Evolutionary conservation across 1,140 invertebrate genomes (phyloP).

Genomic region (Orius laevigatus): DNA sequence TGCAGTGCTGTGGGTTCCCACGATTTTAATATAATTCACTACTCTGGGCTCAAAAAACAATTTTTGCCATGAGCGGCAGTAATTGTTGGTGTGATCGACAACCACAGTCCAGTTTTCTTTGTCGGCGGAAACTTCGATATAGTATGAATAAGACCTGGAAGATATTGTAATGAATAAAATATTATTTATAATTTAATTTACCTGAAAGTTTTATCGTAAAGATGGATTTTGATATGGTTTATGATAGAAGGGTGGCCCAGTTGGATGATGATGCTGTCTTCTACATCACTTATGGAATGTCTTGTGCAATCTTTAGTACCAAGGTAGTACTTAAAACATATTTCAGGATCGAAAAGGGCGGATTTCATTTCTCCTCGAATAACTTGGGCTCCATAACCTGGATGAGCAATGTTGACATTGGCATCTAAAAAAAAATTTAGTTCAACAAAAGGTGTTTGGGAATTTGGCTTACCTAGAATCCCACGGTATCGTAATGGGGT

Average conservation of each 20-base stretch:
- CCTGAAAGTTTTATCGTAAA: constrained; percentile 89
- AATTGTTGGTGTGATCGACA: constrained; percentile 78
- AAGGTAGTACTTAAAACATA: constrained; percentile 63
- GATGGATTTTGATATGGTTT: constrained; percentile 79
- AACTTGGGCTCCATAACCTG: constrained; percentile 60
- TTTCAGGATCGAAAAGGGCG: constrained; percentile 79
- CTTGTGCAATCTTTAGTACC: constrained; percentile 82
- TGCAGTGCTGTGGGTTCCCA: constrained; percentile 89
- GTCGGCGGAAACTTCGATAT: constrained; percentile 90
- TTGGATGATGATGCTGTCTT: constrained; percentile 74
- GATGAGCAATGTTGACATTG: constrained; percentile 80
- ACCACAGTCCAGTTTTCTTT: constrained; percentile 87
- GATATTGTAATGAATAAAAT: background rate
- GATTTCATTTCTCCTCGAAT: constrained; percentile 73
- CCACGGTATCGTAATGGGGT: constrained; percentile 69
- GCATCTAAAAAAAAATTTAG: constrained; percentile 39
- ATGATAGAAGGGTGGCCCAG: constrained; percentile 77
- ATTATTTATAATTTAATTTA: constrained; percentile 21
- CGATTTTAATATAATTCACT: constrained; percentile 74
- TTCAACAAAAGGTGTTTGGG: background rate
- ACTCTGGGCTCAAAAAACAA: constrained; percentile 83
- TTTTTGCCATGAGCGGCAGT: constrained; percentile 91
- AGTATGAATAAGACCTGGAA: constrained; percentile 84
- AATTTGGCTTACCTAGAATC: constrained; percentile 39
- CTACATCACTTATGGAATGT: constrained; percentile 72